phyloP scores from a whole-genome alignment of 1,140 invertebrate genomes.

The Drosophila persimilis region DNA sequence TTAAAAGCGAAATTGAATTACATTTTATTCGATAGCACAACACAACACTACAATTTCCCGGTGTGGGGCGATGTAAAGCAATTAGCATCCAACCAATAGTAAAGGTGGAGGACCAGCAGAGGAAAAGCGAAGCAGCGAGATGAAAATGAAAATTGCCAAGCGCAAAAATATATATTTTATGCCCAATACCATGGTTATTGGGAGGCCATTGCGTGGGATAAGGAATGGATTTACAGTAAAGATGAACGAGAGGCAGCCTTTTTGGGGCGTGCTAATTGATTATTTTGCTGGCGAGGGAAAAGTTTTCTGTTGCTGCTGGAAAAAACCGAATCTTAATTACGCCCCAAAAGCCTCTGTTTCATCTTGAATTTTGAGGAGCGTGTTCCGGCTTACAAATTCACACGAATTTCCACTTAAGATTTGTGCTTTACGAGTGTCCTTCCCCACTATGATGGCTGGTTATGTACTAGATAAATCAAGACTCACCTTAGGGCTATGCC shows the following conservation, averaged over 20 bases:
- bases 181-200: constrained; percentile 21
- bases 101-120: no score
- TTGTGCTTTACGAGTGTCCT: background rate
- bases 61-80: constrained; percentile 15
- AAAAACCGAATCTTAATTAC: constrained; percentile 19
- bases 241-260: constrained; percentile 9
- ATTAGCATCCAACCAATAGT: constrained; percentile 26
- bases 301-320: constrained; percentile 11
- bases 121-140: background rate
- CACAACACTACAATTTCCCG: constrained; percentile 17
- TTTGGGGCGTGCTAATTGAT: constrained; percentile 54
- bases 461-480: background rate
- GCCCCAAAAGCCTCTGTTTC: constrained; percentile 17
- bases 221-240: constrained; percentile 25
- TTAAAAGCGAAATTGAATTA: constrained; percentile 47
- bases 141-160: constrained; percentile 54
- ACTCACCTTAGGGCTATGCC: constrained; percentile 79
- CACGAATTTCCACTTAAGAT: no score
- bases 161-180: constrained; percentile 41
- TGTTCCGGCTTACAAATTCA: background rate
- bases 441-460: no score
- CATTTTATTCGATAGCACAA: background rate
- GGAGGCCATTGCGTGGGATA: constrained; percentile 30
- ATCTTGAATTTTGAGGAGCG: constrained; percentile 21
- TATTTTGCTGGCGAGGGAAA: constrained; percentile 22